phyloP scores from a whole-genome alignment of 2,113 vertebrate species.

The Nothocercus nigrocapillus region DNA sequence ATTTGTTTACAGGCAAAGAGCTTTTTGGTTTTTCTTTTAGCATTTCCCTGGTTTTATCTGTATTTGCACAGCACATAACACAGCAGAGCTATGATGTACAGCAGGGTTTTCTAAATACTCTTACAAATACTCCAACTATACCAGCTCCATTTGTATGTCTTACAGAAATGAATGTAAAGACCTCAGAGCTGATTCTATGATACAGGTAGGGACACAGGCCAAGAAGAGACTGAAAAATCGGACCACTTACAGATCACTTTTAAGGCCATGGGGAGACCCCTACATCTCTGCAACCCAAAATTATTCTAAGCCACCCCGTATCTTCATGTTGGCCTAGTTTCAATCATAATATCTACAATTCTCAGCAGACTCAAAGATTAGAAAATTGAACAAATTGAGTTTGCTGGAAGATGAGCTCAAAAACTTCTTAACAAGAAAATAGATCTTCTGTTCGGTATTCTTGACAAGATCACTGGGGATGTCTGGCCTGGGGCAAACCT shows the following conservation, averaged over 20 bases:
- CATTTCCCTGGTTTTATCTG: background rate
- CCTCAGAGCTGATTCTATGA: background rate
- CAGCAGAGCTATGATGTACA: background rate
- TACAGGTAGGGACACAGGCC: background rate
- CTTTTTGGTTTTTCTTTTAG: background rate
- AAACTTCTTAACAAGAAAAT: background rate
- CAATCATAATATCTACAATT: rapidly evolving
- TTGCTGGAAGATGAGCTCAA: background rate
- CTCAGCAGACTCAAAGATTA: background rate
- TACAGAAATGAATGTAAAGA: background rate
- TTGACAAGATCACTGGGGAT: background rate
- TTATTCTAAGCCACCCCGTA: background rate
- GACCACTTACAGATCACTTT: rapidly evolving
- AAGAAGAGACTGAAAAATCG: background rate
- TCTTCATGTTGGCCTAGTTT: background rate
- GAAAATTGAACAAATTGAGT: background rate
- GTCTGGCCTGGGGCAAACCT: too few species aligned
- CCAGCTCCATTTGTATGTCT: background rate
- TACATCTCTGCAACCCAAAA: background rate
- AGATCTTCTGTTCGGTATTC: background rate
- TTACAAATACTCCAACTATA: background rate
- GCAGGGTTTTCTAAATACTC: background rate
- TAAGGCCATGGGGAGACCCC: background rate
- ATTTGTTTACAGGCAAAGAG: background rate
- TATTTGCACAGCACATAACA: rapidly evolving